phyloP scores from a whole-genome alignment of 2,113 vertebrate species.

The Sapajus apella region DNA sequence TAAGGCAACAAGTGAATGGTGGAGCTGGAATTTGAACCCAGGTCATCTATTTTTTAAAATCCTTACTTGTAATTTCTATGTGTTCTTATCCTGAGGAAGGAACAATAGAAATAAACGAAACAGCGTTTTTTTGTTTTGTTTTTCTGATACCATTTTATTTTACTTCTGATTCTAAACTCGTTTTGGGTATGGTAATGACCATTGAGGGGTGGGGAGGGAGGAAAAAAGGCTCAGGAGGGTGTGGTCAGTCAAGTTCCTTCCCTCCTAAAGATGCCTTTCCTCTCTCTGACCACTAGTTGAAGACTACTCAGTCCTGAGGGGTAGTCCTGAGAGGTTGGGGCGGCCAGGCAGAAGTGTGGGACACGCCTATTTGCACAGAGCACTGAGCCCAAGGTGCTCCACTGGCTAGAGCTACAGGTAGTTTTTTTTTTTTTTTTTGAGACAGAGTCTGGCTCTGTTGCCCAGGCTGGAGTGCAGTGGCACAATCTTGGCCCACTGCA shows the following conservation, averaged over 20 bases:
- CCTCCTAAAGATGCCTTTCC: not conserved
- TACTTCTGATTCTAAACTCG: not conserved
- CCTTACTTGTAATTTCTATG: not conserved
- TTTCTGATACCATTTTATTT: not conserved
- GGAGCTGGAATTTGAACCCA: not conserved
- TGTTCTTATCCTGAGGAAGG: not conserved
- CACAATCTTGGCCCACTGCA: no score
- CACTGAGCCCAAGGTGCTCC: rapidly evolving
- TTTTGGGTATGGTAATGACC: not conserved
- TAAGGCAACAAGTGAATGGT: not conserved
- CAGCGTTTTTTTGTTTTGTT: not conserved
- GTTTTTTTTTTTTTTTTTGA: no score
- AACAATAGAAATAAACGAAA: not conserved
- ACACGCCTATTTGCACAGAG: not conserved
- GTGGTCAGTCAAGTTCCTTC: not conserved
- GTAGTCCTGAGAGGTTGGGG: not conserved
- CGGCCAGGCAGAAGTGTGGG: not conserved
- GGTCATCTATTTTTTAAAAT: not conserved
- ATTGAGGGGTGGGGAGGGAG: not conserved
- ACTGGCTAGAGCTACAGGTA: not conserved
- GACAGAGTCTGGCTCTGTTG: no score
- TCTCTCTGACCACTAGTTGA: not conserved
- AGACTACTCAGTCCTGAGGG: not conserved
- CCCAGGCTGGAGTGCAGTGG: no score
- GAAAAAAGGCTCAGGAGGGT: not conserved